Percentiles rank a stretch among this genome's conserved stretches.
These are phyloP conservation scores for Lycorma delicatula DNA, from an alignment of 1,140 invertebrate species.

Conservation along the genomic window DNA sequence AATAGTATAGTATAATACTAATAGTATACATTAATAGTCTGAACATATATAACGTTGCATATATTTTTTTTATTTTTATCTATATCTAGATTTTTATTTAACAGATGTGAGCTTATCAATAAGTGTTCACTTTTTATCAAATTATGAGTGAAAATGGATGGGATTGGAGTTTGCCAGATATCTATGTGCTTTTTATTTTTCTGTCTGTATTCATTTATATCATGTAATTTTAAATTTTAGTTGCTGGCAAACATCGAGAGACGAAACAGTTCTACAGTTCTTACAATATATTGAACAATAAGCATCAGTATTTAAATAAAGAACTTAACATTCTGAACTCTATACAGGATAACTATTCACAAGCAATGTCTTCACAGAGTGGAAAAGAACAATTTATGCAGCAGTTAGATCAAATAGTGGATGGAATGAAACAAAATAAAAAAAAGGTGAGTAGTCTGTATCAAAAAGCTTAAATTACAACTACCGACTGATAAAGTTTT, in stretches of 20 bases:
- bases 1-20: too few species aligned
- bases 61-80: background rate
- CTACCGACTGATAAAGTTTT: too few species aligned
- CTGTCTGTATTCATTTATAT: background rate
- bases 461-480: too few species aligned
- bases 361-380: constrained; percentile 58
- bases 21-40: too few species aligned
- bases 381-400: constrained; percentile 78
- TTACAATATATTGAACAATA: constrained; percentile 93
- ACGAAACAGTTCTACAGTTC: constrained; percentile 96
- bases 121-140: too few species aligned
- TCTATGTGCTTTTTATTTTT: background rate
- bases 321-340: constrained; percentile 88
- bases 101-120: too few species aligned
- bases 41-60: background rate
- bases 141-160: too few species aligned
- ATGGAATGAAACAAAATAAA: constrained; percentile 72
- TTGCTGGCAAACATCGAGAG: constrained; percentile 88
- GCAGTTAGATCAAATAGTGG: constrained; percentile 80
- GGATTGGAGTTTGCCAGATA: background rate
- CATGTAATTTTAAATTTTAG: constrained; percentile 43
- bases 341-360: constrained; percentile 84
- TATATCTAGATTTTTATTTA: too few species aligned
- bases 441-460: constrained; percentile 49
- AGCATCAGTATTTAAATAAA: constrained; percentile 82